Evolutionary conservation across 1,140 invertebrate species (phyloP).

Genomic region (Trachymyrmex septentrionalis): DNA sequence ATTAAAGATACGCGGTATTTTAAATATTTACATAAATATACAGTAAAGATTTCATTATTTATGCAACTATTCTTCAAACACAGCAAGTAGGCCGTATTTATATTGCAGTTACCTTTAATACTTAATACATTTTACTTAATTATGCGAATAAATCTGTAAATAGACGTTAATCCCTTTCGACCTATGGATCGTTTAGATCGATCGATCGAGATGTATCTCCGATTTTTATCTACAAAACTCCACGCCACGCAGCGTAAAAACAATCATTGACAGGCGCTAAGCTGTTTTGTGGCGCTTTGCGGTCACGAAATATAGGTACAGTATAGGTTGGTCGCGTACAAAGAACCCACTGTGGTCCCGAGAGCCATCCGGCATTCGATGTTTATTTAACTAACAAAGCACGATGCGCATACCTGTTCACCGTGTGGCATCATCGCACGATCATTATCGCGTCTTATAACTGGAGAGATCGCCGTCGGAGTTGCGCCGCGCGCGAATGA

Average conservation of each 20-base stretch:
- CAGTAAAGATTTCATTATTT: no score
- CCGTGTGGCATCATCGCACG: conserved; percentile 49
- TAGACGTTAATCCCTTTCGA: conserved; percentile 29
- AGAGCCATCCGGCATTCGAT: conserved; percentile 71
- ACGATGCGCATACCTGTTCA: conserved; percentile 61
- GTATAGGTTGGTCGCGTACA: conserved; percentile 66
- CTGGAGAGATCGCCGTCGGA: conserved; percentile 39
- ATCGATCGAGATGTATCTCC: conserved; percentile 31
- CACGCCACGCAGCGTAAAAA: conserved; percentile 26
- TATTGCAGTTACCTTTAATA: neutral
- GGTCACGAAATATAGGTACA: neutral
- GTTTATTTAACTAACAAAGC: conserved; percentile 85
- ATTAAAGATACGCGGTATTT: no score
- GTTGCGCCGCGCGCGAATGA: conserved; percentile 26
- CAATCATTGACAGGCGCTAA: conserved; percentile 65
- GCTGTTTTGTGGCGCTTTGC: conserved; percentile 65
- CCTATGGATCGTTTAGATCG: neutral
- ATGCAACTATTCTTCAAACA: no score
- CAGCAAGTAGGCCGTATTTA: no score
- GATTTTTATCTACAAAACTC: conserved; percentile 59
- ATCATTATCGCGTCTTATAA: conserved; percentile 42
- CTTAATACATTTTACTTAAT: neutral
- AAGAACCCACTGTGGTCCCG: conserved; percentile 74
- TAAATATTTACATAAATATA: no score
- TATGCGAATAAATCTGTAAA: neutral